Evolutionary conservation across 2,113 vertebrate genomes (phyloP).

Genomic region (Neomonachus schauinslandi): DNA sequence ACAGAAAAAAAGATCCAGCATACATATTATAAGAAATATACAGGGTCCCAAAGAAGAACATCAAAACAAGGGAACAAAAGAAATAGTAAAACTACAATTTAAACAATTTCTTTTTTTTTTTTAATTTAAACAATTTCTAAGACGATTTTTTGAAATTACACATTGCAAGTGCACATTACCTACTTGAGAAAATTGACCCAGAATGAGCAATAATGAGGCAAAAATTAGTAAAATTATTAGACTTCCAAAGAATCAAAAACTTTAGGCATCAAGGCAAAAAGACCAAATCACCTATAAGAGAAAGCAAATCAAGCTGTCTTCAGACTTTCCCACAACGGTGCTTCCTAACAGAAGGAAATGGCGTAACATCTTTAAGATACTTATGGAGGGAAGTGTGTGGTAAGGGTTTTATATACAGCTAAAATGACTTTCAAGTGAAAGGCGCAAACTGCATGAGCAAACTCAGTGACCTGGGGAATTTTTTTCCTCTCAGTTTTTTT

Average conservation of each 20-base stretch:
- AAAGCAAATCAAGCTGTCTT: neutral
- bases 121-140: neutral
- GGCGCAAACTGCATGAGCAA: neutral
- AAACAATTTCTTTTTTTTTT: neutral
- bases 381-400: neutral
- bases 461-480: neutral
- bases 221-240: neutral
- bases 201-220: neutral
- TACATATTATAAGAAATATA: neutral
- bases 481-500: neutral
- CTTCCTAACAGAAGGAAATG: neutral
- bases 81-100: neutral
- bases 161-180: neutral
- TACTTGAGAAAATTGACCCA: neutral
- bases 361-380: neutral
- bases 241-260: neutral
- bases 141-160: neutral
- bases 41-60: neutral
- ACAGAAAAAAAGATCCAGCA: neutral
- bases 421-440: neutral
- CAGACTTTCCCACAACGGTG: neutral
- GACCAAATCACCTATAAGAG: neutral
- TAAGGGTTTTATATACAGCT: constrained; percentile 10
- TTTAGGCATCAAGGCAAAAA: neutral
- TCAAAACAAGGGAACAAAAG: neutral